Evolutionary conservation across 2,797 vertebrate species (phyloP).

Genomic region (Tenualosa ilisha): DNA sequence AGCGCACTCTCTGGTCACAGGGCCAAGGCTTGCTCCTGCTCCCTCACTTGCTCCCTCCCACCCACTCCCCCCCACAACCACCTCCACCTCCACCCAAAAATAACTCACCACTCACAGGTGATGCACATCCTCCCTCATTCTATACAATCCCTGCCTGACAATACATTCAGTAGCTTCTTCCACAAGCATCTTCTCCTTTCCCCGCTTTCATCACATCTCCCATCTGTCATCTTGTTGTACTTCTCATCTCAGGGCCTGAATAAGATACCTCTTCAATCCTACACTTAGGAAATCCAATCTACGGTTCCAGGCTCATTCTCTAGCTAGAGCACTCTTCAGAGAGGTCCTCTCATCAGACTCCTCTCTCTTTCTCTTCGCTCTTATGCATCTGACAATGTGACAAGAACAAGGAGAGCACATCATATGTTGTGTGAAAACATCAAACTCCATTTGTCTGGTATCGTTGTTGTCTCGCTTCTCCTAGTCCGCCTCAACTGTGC

Average conservation of each 20-base stretch:
- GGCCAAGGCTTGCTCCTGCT: background rate
- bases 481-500: background rate
- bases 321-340: constrained; percentile 27
- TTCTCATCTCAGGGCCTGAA: constrained; percentile 33
- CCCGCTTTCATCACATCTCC: constrained; percentile 28
- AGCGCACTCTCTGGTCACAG: constrained; percentile 21
- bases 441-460: constrained; percentile 39
- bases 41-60: background rate
- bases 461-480: constrained; percentile 12
- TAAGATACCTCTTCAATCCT: constrained; percentile 40
- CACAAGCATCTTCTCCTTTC: too few relatives aligned
- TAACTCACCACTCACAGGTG: constrained; percentile 1
- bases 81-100: background rate
- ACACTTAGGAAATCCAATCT: constrained; percentile 44
- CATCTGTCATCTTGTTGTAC: constrained; percentile 21
- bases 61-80: background rate
- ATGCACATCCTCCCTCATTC: background rate
- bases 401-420: constrained; percentile 39
- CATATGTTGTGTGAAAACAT: constrained; percentile 33
- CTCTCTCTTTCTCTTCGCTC: background rate
- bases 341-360: constrained; percentile 35
- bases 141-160: background rate
- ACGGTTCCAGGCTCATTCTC: constrained; percentile 21
- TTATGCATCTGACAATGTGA: constrained; percentile 31
- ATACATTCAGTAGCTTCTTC: background rate